Base-by-base conservation (phyloP, 2,888 invertebrate species). In the Tanytarsus gracilentus region DNA sequence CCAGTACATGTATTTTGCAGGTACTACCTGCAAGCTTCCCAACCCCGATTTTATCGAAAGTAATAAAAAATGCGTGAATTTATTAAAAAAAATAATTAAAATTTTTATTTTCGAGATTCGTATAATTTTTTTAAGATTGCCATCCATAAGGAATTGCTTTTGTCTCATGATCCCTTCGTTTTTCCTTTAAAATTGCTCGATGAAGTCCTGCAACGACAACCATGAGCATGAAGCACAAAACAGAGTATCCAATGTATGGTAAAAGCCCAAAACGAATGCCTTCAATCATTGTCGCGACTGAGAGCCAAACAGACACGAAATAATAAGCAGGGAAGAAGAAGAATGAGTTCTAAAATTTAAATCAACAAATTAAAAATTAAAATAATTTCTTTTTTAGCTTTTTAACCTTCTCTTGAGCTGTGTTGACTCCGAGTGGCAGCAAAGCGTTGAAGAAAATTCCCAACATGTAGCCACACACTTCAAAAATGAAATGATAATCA, bases 171-270 rank as follows among this genome's bases (percentile, higher is more conserved):
- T 56, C 61, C 50, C 48, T 49, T 44, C 14, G 33, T 51, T 33
- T 48, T 60, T 50, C 49, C 62, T 40, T 48, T 50, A 40, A 52
- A 63, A 68, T 69, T 70, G 72, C 71, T 69, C 69, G 44, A 60
- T n/a, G 52, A 30, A 68, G 65, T 64, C 51, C 39, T 65, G 52
- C 67, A 66, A 68, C 68, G 67, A 67, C 18, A 9, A 18, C 21
- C 8, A 21, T 18, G 3, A 44, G 23, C 7, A 44, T 8, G 3
- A 44, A 44, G n/a, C 23, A 23, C 8, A 44, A 18, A 18, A 44
- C 21, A 18, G 44, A 16, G 7, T 18, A 44, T 1, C 16, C 7
- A 3, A 44, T 44, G 21, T 23, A 44, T 23, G 44, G 44, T 2
- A 44, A 9, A 7, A 44, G 18, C 2, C 21, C 44, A 23, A 44